These are phyloP conservation scores for mouse (Mus musculus) DNA, from an alignment of 2,113 vertebrate genomes.

Conservation along the genomic window GRCm39 chr6:87727501-87728000, in stretches of 20 bases:
- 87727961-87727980: background rate
- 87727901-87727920: background rate
- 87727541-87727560: background rate
- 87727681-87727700: slow-evolving; percentile 85
- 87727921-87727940: too few species aligned
- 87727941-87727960: background rate
- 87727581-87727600: background rate
- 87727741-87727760: slow-evolving; percentile 84
- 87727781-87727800: background rate
- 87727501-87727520: background rate
- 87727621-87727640: slow-evolving; percentile 95
- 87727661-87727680: slow-evolving; percentile 89
- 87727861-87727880: background rate
- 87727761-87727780: background rate
- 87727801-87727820: background rate
- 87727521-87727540: background rate
- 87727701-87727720: slow-evolving; percentile 85
- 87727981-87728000: background rate
- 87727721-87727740: slow-evolving; percentile 88
- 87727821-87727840: background rate
- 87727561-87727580: background rate
- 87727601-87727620: slow-evolving; percentile 92
- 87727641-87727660: slow-evolving; percentile 95
- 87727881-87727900: background rate
- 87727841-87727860: background rate